Conservation (phyloP, 2,113 vertebrate genomes). For the Gorsachius goisagi region DNA sequence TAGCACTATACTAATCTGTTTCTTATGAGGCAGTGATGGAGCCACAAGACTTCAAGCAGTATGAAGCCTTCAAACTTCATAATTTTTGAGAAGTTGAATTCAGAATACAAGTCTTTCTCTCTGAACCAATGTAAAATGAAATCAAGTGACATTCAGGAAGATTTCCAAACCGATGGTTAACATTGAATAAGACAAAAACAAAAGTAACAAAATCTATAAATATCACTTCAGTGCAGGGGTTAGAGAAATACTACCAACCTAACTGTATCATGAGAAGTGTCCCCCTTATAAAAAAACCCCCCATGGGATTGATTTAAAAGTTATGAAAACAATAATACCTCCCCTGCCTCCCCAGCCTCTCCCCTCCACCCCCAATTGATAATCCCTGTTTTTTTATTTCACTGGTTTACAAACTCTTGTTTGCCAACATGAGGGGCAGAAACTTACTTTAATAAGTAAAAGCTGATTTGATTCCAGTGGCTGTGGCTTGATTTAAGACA, state of each 20-base stretch:
- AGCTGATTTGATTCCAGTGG: background rate
- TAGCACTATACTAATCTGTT: background rate
- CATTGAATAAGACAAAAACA: background rate
- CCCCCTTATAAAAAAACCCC: background rate
- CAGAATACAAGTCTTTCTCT: background rate
- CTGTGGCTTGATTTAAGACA: background rate
- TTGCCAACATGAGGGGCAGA: background rate
- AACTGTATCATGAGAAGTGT: background rate
- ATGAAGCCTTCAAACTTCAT: background rate
- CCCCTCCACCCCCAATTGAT: rapidly evolving
- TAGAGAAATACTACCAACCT: background rate
- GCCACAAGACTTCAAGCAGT: background rate
- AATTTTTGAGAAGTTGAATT: background rate
- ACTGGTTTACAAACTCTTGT: background rate
- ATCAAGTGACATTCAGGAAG: background rate
- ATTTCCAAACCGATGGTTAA: background rate
- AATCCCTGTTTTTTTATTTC: background rate
- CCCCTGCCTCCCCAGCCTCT: too few species aligned
- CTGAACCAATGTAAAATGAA: background rate
- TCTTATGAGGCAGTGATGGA: background rate
- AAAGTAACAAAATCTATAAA: background rate
- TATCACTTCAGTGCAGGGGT: background rate
- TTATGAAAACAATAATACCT: background rate
- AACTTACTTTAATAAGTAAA: background rate
- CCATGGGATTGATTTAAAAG: background rate